phyloP scores from a whole-genome alignment of 2,797 vertebrate species.

The Halcyon leucocephala region DNA sequence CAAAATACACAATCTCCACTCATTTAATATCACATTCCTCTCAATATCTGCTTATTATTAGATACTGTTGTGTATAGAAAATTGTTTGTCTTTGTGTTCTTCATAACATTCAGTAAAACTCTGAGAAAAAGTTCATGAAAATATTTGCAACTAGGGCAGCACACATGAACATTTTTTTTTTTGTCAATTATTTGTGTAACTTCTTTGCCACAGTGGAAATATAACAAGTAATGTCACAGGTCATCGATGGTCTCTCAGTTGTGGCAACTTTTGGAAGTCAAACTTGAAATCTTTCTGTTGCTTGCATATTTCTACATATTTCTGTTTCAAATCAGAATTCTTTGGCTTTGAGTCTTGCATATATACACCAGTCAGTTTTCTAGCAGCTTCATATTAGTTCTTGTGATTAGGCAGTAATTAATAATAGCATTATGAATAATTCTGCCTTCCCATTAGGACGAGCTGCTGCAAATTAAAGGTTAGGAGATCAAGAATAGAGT shows the following conservation, averaged over 20 bases:
- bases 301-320: background rate
- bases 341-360: background rate
- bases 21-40: background rate
- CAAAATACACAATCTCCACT: background rate
- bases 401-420: background rate
- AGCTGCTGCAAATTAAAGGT: background rate
- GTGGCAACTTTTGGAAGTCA: background rate
- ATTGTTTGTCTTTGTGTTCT: background rate
- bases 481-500: background rate
- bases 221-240: background rate
- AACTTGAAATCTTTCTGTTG: background rate
- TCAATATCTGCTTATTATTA: background rate
- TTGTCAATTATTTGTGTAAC: background rate
- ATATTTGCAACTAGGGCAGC: background rate
- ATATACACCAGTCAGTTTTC: background rate
- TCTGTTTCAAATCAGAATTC: background rate
- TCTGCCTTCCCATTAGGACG: background rate
- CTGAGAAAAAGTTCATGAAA: background rate
- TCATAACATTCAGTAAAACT: background rate
- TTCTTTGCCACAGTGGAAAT: background rate
- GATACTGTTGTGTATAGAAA: fast-evolving
- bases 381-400: background rate
- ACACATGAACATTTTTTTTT: fast-evolving
- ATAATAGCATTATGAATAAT: background rate
- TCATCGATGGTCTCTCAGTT: fast-evolving